Evolutionary conservation across 2,888 invertebrate genomes (phyloP).

Genomic region (Macropis europaea): DNA sequence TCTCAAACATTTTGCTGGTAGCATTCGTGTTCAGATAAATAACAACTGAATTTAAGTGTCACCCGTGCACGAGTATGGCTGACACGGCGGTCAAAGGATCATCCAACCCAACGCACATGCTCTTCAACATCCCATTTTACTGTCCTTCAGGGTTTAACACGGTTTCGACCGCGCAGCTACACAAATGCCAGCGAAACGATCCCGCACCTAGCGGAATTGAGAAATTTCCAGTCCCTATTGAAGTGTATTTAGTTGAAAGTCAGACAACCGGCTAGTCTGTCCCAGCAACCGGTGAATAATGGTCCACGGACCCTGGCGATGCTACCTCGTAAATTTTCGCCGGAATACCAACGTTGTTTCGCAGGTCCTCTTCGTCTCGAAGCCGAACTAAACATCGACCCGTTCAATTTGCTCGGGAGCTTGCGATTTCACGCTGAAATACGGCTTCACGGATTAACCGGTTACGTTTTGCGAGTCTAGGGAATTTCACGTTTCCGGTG

Average conservation of each 20-base stretch:
- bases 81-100: too few relatives aligned
- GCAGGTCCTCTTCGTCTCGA: background rate
- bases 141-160: too few relatives aligned
- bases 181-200: background rate
- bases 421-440: constrained; percentile 25
- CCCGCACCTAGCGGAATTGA: too few relatives aligned
- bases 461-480: background rate
- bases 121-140: too few relatives aligned
- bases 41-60: too few relatives aligned
- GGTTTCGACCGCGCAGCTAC: too few relatives aligned
- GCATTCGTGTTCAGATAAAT: too few relatives aligned
- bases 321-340: constrained; percentile 34
- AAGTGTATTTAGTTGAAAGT: constrained; percentile 45
- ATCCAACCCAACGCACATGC: too few relatives aligned
- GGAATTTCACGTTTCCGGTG: background rate
- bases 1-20: too few relatives aligned
- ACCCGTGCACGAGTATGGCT: too few relatives aligned
- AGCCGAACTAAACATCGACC: constrained; percentile 7
- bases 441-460: constrained; percentile 12
- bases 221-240: constrained; percentile 28
- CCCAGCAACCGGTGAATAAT: constrained; percentile 52
- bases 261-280: constrained; percentile 27
- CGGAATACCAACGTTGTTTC: constrained; percentile 11
- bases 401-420: constrained; percentile 20
- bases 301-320: background rate